phyloP scores from a whole-genome alignment of 2,797 vertebrate genomes.

The Nyctalus aviator region DNA sequence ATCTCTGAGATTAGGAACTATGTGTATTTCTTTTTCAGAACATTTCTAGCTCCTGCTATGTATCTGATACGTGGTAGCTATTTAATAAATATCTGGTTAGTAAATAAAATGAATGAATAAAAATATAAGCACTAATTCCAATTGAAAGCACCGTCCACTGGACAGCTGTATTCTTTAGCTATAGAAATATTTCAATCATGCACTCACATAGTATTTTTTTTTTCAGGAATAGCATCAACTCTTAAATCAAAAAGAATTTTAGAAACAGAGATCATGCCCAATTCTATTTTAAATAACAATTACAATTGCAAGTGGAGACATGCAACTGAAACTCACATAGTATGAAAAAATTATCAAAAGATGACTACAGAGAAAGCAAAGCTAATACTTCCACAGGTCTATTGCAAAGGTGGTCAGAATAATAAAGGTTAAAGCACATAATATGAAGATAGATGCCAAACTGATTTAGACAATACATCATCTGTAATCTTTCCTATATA shows the following conservation, averaged over 20 bases:
- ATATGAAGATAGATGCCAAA: not conserved
- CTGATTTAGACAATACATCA: not conserved
- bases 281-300: not conserved
- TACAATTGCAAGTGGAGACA: not conserved
- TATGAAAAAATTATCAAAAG: not conserved
- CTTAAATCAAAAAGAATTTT: not conserved
- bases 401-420: not conserved
- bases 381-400: not conserved
- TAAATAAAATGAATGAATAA: conserved; percentile 20
- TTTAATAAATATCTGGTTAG: not conserved
- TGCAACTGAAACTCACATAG: not conserved
- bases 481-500: not conserved
- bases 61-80: not conserved
- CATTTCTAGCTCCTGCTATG: not conserved
- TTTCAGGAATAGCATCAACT: not conserved
- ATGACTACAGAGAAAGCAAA: not conserved
- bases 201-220: not conserved
- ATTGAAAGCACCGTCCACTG: not conserved
- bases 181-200: not conserved
- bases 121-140: not conserved
- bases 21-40: not conserved
- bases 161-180: not conserved
- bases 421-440: not conserved
- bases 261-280: not conserved
- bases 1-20: not conserved